Percentiles rank a stretch among this genome's conserved stretches.
These are phyloP conservation scores for Coregonus ussuriensis DNA, from an alignment of 2,797 vertebrate species.

Conservation along the genomic window DNA sequence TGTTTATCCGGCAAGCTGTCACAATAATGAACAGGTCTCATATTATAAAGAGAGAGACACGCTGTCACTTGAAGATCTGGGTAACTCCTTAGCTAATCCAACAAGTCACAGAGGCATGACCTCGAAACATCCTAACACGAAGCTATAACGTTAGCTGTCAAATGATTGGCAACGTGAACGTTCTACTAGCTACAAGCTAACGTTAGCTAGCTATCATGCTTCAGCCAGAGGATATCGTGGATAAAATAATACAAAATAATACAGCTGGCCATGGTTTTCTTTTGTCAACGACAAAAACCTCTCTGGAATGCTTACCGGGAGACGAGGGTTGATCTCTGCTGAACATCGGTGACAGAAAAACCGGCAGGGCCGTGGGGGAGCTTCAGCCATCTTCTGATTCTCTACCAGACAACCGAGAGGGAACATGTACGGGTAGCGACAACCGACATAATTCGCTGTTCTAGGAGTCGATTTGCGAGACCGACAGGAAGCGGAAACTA, in stretches of 20 bases:
- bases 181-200: not conserved
- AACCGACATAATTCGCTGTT: constrained; percentile 25
- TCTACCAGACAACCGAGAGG: constrained; percentile 33
- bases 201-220: not conserved
- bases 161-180: not conserved
- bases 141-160: not conserved
- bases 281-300: not conserved
- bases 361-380: constrained; percentile 83
- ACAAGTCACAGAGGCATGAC: not conserved
- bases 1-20: not conserved
- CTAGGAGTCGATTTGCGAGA: not conserved
- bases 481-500: not conserved
- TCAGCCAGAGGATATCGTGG: not conserved
- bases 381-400: constrained; percentile 88
- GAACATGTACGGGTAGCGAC: constrained; percentile 37
- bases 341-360: constrained; percentile 95
- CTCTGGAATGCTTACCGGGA: constrained; percentile 81
- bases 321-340: constrained; percentile 86
- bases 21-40: not conserved
- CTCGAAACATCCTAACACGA: not conserved
- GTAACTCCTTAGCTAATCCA: not conserved
- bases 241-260: not conserved
- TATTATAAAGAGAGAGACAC: not conserved
- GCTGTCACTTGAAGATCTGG: not conserved
- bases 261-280: not conserved